Evolutionary conservation across 2,888 invertebrate genomes (phyloP).

Genomic region (Creontiades dilutus): DNA sequence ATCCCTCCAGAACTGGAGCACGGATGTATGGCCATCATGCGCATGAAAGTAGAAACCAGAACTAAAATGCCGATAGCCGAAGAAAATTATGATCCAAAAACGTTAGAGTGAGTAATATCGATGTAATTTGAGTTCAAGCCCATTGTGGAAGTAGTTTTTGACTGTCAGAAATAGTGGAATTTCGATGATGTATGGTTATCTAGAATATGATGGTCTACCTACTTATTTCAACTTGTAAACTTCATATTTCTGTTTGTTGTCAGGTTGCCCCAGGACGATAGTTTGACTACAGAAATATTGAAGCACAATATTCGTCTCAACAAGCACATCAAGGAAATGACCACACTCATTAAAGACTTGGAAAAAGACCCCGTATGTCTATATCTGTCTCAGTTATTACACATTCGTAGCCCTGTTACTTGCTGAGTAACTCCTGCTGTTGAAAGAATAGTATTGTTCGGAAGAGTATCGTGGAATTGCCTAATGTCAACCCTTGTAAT

Average conservation of each 20-base stretch:
- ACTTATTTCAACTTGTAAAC: too few relatives aligned
- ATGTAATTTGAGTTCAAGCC: too few relatives aligned
- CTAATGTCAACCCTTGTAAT: too few relatives aligned
- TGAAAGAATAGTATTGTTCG: too few relatives aligned
- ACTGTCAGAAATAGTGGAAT: too few relatives aligned
- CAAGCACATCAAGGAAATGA: constrained; percentile 54
- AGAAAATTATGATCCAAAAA: constrained; percentile 42
- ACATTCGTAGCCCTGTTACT: too few relatives aligned
- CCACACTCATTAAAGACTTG: constrained; percentile 7
- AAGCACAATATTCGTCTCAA: constrained; percentile 65
- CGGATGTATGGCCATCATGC: constrained; percentile 41
- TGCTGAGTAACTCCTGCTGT: too few relatives aligned
- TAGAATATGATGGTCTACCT: too few relatives aligned
- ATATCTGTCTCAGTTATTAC: too few relatives aligned
- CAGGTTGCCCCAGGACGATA: constrained; percentile 58
- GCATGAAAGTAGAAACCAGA: constrained; percentile 59
- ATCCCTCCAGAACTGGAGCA: constrained; percentile 45
- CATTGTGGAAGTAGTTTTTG: too few relatives aligned
- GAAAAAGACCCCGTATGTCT: constrained; percentile 49
- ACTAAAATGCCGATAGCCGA: constrained; percentile 56
- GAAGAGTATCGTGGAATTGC: too few relatives aligned
- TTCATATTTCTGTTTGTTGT: neutral
- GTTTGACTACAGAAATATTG: constrained; percentile 61
- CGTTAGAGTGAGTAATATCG: constrained; percentile 28
- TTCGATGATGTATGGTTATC: too few relatives aligned